Evolutionary conservation across 2,113 vertebrate genomes (phyloP).

Genomic region (Pipra filicauda): DNA sequence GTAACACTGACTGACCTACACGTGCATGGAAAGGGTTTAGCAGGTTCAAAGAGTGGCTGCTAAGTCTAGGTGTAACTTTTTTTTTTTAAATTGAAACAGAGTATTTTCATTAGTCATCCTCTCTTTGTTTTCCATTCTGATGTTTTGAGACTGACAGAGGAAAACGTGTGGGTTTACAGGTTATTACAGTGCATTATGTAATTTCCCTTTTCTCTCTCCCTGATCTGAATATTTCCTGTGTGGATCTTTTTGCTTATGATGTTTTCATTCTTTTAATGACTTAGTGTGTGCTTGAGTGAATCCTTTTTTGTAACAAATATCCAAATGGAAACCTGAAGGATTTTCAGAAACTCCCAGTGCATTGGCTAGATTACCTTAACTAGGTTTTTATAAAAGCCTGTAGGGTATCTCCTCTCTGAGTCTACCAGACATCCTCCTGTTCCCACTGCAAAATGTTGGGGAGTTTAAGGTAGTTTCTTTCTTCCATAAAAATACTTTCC

Average conservation of each 20-base stretch:
- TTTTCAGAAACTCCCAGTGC: background rate
- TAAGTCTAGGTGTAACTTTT: background rate
- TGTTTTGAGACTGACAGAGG: background rate
- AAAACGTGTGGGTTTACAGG: background rate
- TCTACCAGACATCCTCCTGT: background rate
- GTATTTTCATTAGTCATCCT: background rate
- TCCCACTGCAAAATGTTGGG: background rate
- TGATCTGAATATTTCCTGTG: background rate
- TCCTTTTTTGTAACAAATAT: background rate
- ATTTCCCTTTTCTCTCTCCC: background rate
- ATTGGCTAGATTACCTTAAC: background rate
- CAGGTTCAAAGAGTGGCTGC: background rate
- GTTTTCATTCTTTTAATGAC: background rate
- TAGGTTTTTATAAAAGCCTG: background rate
- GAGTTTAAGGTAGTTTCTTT: background rate
- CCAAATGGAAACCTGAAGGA: background rate
- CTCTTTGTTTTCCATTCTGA: slow-evolving; percentile 1
- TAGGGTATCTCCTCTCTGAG: background rate
- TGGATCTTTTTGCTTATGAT: background rate
- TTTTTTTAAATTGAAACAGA: background rate
- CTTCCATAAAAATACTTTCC: background rate
- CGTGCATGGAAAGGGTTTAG: background rate
- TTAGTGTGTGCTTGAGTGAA: background rate
- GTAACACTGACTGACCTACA: background rate
- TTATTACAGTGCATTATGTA: background rate